Evolutionary conservation across 2,888 invertebrate genomes (phyloP), one percentile per base, ranked within the genome.

Genomic region (Oligia strigilis): DNA sequence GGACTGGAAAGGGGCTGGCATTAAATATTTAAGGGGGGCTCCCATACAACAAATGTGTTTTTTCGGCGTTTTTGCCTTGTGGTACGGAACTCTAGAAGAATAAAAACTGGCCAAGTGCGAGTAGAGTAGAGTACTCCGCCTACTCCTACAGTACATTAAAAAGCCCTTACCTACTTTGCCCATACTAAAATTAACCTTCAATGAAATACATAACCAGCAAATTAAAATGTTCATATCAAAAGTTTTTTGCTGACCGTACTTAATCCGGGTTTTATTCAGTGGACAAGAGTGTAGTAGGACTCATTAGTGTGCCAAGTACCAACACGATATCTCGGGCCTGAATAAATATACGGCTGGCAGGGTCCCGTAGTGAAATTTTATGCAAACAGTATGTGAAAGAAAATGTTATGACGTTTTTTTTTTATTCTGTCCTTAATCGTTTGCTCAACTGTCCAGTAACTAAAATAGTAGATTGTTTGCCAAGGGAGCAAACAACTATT

Each of bases 261-360:
- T 84, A 77, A 85, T 82, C 79, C 62, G 62, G 36, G 78, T 79
- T 87, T 78, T 87, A 85, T 87, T 87, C 80, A 85, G 85, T 80
- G 78, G 77, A 81, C 83, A 80, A 80, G 75, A 86, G 85, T 87
- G 80, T 81, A 85, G 86, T 78, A 77, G 87, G 75, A 77, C 77
- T 87, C 87, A 87, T 87, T 87, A 87, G 87, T 85, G 85, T 17
- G 78, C 83, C 64, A 77, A 85, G 78, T 75, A 78, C 78, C 69
- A 72, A 77, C 86, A 67, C 80, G 55, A 77, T 78, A 71, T 76
- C 80, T 76, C 72, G 13, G 58, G 67, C 13, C 72, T 78, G 72
- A 80, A 70, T 70, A 78, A 75, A 86, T 77, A 86, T 77, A 64
- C 55, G 64, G 23, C 40, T 19, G 13, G 23, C 0, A 71, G 75